Evolutionary conservation across 2,797 vertebrate genomes (phyloP), one percentile per base, ranked within the genome.

Genomic region (Columba guinea): DNA sequence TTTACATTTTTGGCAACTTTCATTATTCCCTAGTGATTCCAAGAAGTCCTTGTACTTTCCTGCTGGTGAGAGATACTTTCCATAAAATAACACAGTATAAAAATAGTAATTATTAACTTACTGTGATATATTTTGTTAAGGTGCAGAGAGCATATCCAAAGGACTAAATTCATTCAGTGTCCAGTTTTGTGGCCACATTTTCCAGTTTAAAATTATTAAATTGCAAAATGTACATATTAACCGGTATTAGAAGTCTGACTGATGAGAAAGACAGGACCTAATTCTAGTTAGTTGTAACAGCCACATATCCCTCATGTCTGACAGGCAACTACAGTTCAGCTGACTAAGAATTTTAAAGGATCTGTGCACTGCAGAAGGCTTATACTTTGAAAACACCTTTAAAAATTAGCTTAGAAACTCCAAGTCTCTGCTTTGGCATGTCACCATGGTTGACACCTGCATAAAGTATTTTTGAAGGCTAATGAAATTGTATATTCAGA

Each of bases 1-100:
- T 97, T 98, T 98, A 97, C 96, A 96, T 97, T 97, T 98, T 97
- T 98, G 97, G 97, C 97, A 98, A 97, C 95, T 96, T 97, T 96
- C 95, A 96, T 97, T 93, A 91, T 93, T 96, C 96, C 91, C 97
- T 86, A 91, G 96, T 97, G 97, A 97, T 95, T 97, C 94, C 94
- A 95, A 96, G 94, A 98, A 97, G 95, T 96, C 93, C 88, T 96
- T 95, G 86, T 96, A 96, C 93, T 97, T 97, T 92, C 94, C 96
- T 96, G 87, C 94, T 97, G 96, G 94, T 96, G 92, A 98, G 90
- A 97, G 97, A 96, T 91, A 95, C 87, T 98, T 98, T 97, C 91
- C 95, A 96, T 96, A 96, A 97, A 97, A 97, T 93, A 97, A 96
- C 84, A 96, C 24, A 83, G 83, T 85, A 96, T 87, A 97, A 97